Conservation (phyloP, 1,140 invertebrate genomes). For the Drosophila orosa region DNA sequence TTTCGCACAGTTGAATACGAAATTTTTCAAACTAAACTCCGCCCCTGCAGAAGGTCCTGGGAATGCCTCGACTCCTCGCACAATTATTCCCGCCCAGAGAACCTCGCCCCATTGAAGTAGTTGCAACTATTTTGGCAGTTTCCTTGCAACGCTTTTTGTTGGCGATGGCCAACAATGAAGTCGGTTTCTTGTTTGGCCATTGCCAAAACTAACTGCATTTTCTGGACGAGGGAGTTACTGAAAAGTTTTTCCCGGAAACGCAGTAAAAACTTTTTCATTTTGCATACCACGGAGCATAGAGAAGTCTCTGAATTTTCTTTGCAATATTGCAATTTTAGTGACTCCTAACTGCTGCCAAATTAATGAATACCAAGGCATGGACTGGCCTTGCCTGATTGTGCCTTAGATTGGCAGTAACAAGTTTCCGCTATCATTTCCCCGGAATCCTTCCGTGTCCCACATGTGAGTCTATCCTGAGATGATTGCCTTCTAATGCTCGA, state of each 20-base stretch:
- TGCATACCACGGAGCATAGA: constrained; percentile 39
- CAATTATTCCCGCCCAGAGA: constrained; percentile 17
- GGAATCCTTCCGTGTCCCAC: not conserved
- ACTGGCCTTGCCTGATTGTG: constrained; percentile 20
- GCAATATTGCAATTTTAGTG: constrained; percentile 56
- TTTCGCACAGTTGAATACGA: constrained; percentile 65
- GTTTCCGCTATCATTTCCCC: constrained; percentile 31
- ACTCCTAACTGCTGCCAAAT: constrained; percentile 52
- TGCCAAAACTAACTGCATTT: constrained; percentile 63
- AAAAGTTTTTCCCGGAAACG: constrained; percentile 69
- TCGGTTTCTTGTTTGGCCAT: constrained; percentile 73
- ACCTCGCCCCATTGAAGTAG: constrained; percentile 27
- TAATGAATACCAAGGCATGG: constrained; percentile 62
- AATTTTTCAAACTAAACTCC: constrained; percentile 27
- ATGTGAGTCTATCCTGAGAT: constrained; percentile 9
- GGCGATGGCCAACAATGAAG: constrained; percentile 71
- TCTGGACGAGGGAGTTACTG: constrained; percentile 62
- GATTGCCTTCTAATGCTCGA: constrained; percentile 43
- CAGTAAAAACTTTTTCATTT: constrained; percentile 52
- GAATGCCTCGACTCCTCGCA: constrained; percentile 1
- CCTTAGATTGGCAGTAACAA: constrained; percentile 32
- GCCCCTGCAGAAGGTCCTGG: not conserved
- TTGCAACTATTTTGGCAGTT: constrained; percentile 77
- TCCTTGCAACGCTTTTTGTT: constrained; percentile 54
- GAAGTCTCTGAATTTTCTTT: constrained; percentile 20